Conservation (phyloP, 2,888 invertebrate genomes). For the Rosalia funebris region DNA sequence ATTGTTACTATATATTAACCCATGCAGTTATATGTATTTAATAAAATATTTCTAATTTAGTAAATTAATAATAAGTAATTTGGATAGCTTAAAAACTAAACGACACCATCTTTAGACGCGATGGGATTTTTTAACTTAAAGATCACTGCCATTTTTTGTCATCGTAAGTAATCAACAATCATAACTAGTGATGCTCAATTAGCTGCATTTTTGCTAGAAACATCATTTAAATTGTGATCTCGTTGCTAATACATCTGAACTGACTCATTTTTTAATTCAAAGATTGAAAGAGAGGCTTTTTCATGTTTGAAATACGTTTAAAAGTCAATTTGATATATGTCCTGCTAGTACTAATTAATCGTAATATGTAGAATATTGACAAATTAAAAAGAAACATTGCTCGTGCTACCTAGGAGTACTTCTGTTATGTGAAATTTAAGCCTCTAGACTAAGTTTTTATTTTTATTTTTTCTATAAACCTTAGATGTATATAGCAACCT, state of each 20-base stretch:
- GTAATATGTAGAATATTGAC: no score
- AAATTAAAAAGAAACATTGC: no score
- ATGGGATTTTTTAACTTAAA: constrained; percentile 46
- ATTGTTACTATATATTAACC: constrained; percentile 12
- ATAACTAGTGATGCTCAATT: constrained; percentile 54
- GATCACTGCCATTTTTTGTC: constrained; percentile 57
- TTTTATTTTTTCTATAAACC: constrained; percentile 41
- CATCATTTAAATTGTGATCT: constrained; percentile 47
- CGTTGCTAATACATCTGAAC: constrained; percentile 54
- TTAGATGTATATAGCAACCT: constrained; percentile 51
- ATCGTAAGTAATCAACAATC: constrained; percentile 53
- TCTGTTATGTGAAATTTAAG: no score
- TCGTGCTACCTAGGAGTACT: no score
- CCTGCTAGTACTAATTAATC: no score
- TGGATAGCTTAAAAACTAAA: constrained; percentile 26
- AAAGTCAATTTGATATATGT: no score
- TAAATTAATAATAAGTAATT: constrained; percentile 21
- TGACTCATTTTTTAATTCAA: constrained; percentile 16
- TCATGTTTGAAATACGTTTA: no score
- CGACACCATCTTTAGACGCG: constrained; percentile 26
- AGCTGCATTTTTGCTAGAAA: constrained; percentile 21
- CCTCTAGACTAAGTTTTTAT: no score
- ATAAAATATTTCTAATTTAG: constrained; percentile 13
- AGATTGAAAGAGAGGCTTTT: constrained; percentile 5
- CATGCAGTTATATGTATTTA: neutral